Evolutionary conservation across 2,888 invertebrate species (phyloP), one percentile per base, ranked within the genome.

Genomic region (Apotomis capreana): DNA sequence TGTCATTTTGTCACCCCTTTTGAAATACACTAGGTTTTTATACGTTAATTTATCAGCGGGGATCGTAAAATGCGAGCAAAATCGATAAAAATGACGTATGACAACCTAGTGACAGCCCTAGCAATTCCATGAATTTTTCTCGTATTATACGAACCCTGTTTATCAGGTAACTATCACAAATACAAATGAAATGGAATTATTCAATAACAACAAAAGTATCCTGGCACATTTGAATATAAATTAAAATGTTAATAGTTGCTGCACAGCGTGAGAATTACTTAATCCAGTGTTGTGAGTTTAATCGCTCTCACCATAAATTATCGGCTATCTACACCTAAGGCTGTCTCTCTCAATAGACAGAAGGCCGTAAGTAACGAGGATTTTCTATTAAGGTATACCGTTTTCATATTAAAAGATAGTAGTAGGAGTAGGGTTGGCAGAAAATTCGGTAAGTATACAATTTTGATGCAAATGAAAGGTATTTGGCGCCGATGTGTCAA

Each of bases 241-340:
- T 59, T 44, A 44, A 59, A 59, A 59, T 59, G 44, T 60, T 15
- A 60, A 60, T 60, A 15, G 9, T 55, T 37, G 37, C 10, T 4
- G 46, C 44, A 49, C 46, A 26, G 26, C 49, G 46, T 61, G 49
- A 49, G 61, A 46, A 61, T 49, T 49, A 46, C 49, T 61, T 61
- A 61, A 46, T 61, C 46, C 61, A 49, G 49, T 46, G 26, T 46
- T 26, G 58, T 40, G 46, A 46, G 46, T 49, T 49, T 15, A 46
- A 61, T 61, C 61, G 10, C 9, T 61, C 46, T 4, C 13, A 49
- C 61, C 12, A 61, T 61, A 61, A 61, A 61, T 61, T 61, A 61
- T 61, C 12, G 6, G 26, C 26, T 61, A 61, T 60, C 60, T 60
- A 6, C 60, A 15, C 44, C 60, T 44, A 60, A n/a, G 61, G 61